Conservation (phyloP, 1,140 invertebrate genomes). For the Drosophila subpulchrella region DNA sequence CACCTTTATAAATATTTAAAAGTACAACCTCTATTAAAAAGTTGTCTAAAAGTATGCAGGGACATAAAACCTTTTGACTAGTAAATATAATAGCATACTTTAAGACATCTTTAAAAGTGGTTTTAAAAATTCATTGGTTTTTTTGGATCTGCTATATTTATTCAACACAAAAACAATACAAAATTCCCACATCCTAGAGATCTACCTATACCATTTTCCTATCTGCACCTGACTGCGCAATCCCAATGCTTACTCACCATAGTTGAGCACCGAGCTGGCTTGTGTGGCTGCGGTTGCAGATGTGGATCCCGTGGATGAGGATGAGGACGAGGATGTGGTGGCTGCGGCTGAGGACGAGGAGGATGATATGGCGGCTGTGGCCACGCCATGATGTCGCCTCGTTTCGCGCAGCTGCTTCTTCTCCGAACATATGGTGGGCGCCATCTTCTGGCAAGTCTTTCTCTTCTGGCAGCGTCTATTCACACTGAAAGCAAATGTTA, state of each 20-base stretch:
- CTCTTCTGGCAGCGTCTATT: slow-evolving; percentile 14
- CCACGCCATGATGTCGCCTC: slow-evolving; percentile 49
- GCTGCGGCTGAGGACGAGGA: slow-evolving; percentile 18
- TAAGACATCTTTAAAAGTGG: too few relatives aligned
- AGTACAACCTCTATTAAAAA: too few relatives aligned
- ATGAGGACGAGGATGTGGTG: slow-evolving; percentile 19
- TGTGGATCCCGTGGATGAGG: slow-evolving; percentile 17
- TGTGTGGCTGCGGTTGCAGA: slow-evolving; percentile 34
- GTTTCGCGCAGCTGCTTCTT: slow-evolving; percentile 60
- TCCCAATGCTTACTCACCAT: slow-evolving; percentile 44
- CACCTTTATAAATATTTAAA: too few relatives aligned
- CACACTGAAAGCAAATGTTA: slow-evolving; percentile 36
- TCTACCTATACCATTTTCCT: not conserved
- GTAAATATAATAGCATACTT: too few relatives aligned
- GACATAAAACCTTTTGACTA: too few relatives aligned
- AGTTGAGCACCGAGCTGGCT: slow-evolving; percentile 41
- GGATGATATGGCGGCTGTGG: slow-evolving; percentile 37
- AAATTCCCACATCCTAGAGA: not conserved
- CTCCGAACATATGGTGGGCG: slow-evolving; percentile 70
- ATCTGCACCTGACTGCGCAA: not conserved
- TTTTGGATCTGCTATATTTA: too few relatives aligned
- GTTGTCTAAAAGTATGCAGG: too few relatives aligned
- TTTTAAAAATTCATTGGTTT: too few relatives aligned
- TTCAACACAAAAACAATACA: not conserved
- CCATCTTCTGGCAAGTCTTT: slow-evolving; percentile 35